Evolutionary conservation across 1,140 invertebrate species (phyloP).

Genomic region (Bicyclus anynana): DNA sequence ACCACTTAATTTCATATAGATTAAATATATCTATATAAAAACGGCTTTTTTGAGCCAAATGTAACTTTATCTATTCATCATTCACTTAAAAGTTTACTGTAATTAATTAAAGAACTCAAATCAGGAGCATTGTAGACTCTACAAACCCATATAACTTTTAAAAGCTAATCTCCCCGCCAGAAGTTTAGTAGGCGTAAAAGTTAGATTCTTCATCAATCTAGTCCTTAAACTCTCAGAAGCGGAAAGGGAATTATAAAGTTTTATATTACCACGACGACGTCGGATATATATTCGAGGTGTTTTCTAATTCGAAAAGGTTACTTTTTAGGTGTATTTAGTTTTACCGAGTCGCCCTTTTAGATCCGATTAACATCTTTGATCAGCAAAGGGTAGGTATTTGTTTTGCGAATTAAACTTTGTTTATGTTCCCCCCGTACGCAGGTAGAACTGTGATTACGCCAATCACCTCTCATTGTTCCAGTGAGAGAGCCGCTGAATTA

Average conservation of each 20-base stretch:
- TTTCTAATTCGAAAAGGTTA: neutral
- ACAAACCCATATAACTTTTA: conserved; percentile 20
- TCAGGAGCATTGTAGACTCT: conserved; percentile 8
- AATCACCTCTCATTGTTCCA: conserved; percentile 28
- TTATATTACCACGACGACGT: conserved; percentile 6
- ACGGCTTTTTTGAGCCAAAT: no score
- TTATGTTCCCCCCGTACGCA: conserved; percentile 20
- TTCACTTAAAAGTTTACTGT: neutral
- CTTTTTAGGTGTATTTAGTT: neutral
- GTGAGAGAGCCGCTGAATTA: conserved; percentile 29
- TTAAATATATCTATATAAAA: no score
- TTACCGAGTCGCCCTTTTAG: neutral
- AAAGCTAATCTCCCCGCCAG: conserved; percentile 22
- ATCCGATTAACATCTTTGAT: conserved; percentile 17
- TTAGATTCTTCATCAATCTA: conserved; percentile 25
- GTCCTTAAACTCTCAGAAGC: conserved; percentile 11
- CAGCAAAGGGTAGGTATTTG: conserved; percentile 8
- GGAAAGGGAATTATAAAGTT: conserved; percentile 18
- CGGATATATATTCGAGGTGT: neutral
- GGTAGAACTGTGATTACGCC: conserved; percentile 27
- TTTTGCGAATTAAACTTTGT: conserved; percentile 21
- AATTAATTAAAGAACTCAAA: conserved; percentile 6
- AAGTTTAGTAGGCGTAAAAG: conserved; percentile 23
- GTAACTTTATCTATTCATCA: neutral
- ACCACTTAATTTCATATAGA: no score